Base-by-base conservation (phyloP, 2,797 vertebrate species). In the Brotula barbata region DNA sequence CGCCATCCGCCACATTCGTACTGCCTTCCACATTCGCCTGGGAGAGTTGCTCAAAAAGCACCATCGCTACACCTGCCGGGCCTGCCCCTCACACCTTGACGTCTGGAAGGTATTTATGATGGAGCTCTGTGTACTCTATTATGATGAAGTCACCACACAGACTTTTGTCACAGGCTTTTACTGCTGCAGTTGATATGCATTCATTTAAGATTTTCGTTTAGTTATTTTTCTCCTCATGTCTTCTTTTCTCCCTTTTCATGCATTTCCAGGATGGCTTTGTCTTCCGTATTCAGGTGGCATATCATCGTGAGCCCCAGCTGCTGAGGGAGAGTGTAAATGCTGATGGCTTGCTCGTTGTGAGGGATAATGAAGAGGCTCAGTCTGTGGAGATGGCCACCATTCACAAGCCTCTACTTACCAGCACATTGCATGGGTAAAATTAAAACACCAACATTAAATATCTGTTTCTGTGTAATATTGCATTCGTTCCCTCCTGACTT, bases 241-340 rank as follows among this genome's bases (percentile, higher is more conserved):
- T 4, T 16, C 39, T 50, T 17, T 3, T 46, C 25, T 42, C 12
- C 21, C 10, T 34, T 49, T 68, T 2, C 17, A 25, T 54, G 2
- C 51, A 15, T 36, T 6, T 63, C 36, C 59, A 99, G 97, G 94
- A 95, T 0, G 97, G 96, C 25, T 92, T 95, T 0, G 85, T 90
- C 61, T 99, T 99, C 77, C 94, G 94, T 20, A 81, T 99, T 41
- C 91, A 92, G 62, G 93, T 99, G 49, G 95, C 95, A 0, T 99
- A 97, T 78, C 96, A 98, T 40, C 89, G 95, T 11, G 97, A 99
- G 80, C 91, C 94, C 15, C 94, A 95, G 80, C 90, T 97, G 43
- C 83, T 99, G 72, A 94, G 92, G 80, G 95, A 97, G 84, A 88
- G 83, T 3, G 68, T 93, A 20, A 93, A 85, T 17, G 85, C 93